These are phyloP conservation scores for Steromphala cineraria DNA, from an alignment of 2,888 invertebrate species.

Conservation along the genomic window DNA sequence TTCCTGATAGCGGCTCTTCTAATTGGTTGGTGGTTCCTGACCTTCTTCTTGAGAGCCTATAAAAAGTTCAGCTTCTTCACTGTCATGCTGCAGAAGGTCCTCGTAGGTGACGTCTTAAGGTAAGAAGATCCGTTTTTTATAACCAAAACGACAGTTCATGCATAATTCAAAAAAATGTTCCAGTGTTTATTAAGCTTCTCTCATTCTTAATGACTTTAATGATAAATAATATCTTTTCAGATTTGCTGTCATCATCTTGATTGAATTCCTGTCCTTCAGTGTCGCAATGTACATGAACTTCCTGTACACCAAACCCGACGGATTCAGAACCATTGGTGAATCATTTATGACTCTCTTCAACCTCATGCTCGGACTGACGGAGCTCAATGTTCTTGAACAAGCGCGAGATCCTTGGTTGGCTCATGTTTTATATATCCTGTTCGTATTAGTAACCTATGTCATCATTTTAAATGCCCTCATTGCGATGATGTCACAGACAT, in stretches of 20 bases:
- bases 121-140: too few species aligned
- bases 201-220: too few species aligned
- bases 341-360: conserved; percentile 57
- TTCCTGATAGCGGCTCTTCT: conserved; percentile 52
- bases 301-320: conserved; percentile 40
- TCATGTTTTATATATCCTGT: conserved; percentile 49
- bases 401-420: conserved; percentile 56
- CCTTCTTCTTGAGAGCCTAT: conserved; percentile 56
- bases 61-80: conserved; percentile 62
- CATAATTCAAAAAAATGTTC: too few species aligned
- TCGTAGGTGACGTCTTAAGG: conserved; percentile 50
- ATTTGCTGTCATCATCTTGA: conserved; percentile 50
- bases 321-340: conserved; percentile 42
- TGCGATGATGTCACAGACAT: conserved; percentile 66
- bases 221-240: too few species aligned
- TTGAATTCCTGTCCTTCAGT: conserved; percentile 56
- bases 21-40: conserved; percentile 59
- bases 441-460: conserved; percentile 55
- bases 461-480: conserved; percentile 62
- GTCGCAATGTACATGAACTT: conserved; percentile 57
- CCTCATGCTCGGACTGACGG: conserved; percentile 59
- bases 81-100: conserved; percentile 59
- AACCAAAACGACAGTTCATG: too few species aligned
- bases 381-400: conserved; percentile 32
- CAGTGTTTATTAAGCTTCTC: too few species aligned